Base-by-base conservation (phyloP, 2,888 invertebrate genomes). In the Palloptera scutellata region DNA sequence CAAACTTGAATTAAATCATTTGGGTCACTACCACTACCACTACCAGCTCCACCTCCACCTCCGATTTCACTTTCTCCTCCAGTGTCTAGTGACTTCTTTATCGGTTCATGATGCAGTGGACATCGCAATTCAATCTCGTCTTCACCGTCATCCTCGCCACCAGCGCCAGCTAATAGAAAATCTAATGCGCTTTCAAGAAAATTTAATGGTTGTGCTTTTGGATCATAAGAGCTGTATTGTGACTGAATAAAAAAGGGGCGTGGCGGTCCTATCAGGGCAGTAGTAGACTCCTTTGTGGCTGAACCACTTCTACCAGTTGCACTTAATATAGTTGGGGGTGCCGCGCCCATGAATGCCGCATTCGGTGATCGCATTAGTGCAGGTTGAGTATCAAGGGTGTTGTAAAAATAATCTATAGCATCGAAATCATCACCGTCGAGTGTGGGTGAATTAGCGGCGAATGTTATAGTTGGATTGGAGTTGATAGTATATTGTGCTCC, bases 1-100 rank as follows among this genome's bases (percentile, higher is more conserved):
- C 75, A 75, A 0, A 74, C 73, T 63, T 75, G 73, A 19, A 72
- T 68, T 1, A 74, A n/a, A 11, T 69, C 68, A 60, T 54, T 58
- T n/a, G 66, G 60, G 10, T 42, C 51, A 8, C 65, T 57, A 30
- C 17, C 43, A 15, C 19, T 12, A 40, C 51, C 55, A 45, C 20
- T 9, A 13, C 17, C 17, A n/a, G 17, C 53, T 12, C 19, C 53
- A 12, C 17, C 53, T 13, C 40, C 40, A 20, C 20, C 17, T 9
- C 11, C 20, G 55, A 1, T 30, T 1, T 20, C 57, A 53, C 53
- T 17, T 10, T 40, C 40, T 13, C 40, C 5, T 30, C 30, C 20
- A 13, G 19, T 40, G 5, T 57, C 57, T 11, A 13, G 6, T 5
- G 61, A 57, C 15, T 69, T 53, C 53, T 68, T 13, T 43, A 42